Base-by-base conservation (phyloP, 2,888 invertebrate species). In the Steinernema carpocapsae region DNA sequence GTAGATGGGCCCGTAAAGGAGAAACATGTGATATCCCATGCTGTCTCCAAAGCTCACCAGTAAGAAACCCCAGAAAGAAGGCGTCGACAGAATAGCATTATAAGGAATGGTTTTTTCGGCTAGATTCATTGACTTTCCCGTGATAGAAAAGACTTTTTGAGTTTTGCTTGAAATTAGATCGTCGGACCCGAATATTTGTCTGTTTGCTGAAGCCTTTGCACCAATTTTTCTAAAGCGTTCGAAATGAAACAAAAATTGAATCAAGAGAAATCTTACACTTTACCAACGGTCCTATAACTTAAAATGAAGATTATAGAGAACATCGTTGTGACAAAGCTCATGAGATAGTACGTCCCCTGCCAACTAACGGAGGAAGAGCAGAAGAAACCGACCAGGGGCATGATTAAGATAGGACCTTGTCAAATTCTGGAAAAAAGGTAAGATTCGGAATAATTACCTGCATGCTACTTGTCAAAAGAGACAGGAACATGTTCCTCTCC, bases 81-180 rank as follows among this genome's bases (percentile, higher is more conserved):
- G 72, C 19, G 46, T 46, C 0, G 56, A 72, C 24, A 77, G 76
- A 1, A 80, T 77, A 4, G 75, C 78, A 0, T 71, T 17, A 42
- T 79, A 79, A 0, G 80, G 80, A 6, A 79, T n/a, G n/a, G n/a
- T 77, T 17, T 64, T 26, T 4, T 64, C 32, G 1, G 4, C n/a
- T 14, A 4, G 19, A 14, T n/a, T n/a, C n/a, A n/a, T n/a, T n/a
- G 17, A n/a, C 7, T 48, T 14, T 48, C 4, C 48, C 3, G 17
- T 3, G 10, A 37, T 3, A 37, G 37, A 10, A 48, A 48, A 48
- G 4, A 19, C 4, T 3, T 48, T 14, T n/a, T 19, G 6, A 4
- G 19, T 48, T 14, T 48, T 19, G 48, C 37, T 37, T 10, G 4
- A 37, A 3, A 10, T 37, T 10, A 24, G 10, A 22, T 22, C 19